A percentile compares a stretch with the other conserved stretches of the same genome.
phyloP scores from a whole-genome alignment of 2,113 vertebrate species.

The Serinus canaria region DNA sequence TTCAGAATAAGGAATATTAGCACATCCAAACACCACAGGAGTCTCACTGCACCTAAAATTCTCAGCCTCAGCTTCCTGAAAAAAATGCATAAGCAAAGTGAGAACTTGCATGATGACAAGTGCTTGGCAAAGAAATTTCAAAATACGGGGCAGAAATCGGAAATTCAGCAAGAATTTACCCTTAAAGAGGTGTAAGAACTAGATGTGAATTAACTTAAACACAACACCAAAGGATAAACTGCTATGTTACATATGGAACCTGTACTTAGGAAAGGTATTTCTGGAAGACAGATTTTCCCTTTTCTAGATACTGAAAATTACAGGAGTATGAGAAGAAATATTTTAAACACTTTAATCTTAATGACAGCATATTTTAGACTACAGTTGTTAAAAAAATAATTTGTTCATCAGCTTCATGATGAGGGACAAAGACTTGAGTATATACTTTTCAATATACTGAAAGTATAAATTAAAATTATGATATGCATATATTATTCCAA shows the following conservation, averaged over 20 bases:
- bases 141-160: neutral
- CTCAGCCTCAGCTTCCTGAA: neutral
- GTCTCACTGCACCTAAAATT: neutral
- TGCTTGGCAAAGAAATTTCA: neutral
- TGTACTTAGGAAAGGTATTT: neutral
- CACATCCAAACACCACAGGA: neutral
- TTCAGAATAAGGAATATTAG: neutral
- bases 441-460: neutral
- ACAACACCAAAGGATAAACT: neutral
- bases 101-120: neutral
- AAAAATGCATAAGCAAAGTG: neutral
- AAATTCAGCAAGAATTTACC: neutral
- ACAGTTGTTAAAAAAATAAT: neutral
- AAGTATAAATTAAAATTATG: neutral
- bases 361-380: neutral
- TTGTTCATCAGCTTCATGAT: neutral
- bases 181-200: neutral
- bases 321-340: neutral
- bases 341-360: neutral
- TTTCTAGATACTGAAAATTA: neutral
- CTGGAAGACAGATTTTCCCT: neutral
- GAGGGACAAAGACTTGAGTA: neutral
- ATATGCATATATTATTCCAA: neutral
- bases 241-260: rapidly evolving
- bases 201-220: neutral